Evolutionary conservation across 2,888 invertebrate species (phyloP), one percentile per base, ranked within the genome.

Genomic region (Oligia latruncula): DNA sequence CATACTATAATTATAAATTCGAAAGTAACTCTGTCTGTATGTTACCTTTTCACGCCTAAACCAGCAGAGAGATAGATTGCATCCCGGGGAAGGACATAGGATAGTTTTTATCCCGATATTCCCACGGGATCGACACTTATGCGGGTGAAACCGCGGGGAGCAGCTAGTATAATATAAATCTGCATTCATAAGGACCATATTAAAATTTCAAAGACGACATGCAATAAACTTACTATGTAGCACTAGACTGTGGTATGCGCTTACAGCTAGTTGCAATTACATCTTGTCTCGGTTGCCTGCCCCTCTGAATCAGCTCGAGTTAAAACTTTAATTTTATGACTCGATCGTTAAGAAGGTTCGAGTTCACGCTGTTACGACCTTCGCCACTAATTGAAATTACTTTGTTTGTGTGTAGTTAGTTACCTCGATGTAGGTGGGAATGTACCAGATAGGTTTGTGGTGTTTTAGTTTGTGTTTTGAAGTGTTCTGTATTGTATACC

Each of bases 241-340:
- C 9, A 8, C 8, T 20, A 9, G 66, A 72, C 77, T 76, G 79
- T 76, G 83, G 80, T 40, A 71, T 76, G 82, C 88, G 76, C 82
- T 58, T 43, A 79, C 68, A 70, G 68, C 80, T 83, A 72, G 78
- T 86, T 87, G 87, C 86, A 86, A 88, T 86, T 80, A 86, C 88
- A 86, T 88, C 79, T 68, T 66, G 87, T 83, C 71, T 74, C 88
- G 74, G 80, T 71, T 78, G 88, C 86, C 80, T 84, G 80, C 83
- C 29, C 62, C 71, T 66, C 83, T 80, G 89, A 87, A 88, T 89
- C 90, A 88, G 87, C 81, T 84, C 80, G 52, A 81, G 88, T 89
- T 88, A 84, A 82, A 88, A 86, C 88, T 88, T 88, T 82, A 89
- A 88, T 89, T 86, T 88, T 86, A 89, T 86, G 88, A 68, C 71